Evolutionary conservation across 2,888 invertebrate genomes (phyloP).

Genomic region (Helobdella robusta): DNA sequence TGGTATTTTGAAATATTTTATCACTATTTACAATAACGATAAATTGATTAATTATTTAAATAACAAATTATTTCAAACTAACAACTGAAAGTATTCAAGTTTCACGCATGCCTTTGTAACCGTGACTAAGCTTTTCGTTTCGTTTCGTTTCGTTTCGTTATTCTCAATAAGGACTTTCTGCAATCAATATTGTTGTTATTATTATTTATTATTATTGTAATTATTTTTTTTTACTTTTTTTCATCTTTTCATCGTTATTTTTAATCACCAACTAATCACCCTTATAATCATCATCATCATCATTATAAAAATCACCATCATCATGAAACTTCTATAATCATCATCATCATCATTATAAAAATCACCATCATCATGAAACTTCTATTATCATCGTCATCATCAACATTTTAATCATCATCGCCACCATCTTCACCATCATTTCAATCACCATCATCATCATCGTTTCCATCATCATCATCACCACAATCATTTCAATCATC

Average conservation of each 20-base stretch:
- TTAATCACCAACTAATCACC: too few relatives aligned
- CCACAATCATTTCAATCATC: constrained; percentile 3
- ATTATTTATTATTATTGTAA: neutral
- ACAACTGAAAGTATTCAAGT: neutral
- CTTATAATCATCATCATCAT: too few relatives aligned
- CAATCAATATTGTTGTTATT: too few relatives aligned
- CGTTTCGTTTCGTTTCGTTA: neutral
- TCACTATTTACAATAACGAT: too few relatives aligned
- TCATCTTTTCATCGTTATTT: neutral
- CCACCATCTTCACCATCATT: constrained; percentile 12
- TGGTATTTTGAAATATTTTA: too few relatives aligned
- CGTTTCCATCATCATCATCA: constrained; percentile 17
- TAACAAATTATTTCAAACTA: too few relatives aligned
- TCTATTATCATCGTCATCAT: constrained; percentile 11
- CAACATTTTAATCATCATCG: constrained; percentile 8
- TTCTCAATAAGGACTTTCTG: too few relatives aligned
- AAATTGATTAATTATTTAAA: too few relatives aligned
- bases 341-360: neutral
- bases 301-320: too few relatives aligned
- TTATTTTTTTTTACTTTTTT: constrained; percentile 1
- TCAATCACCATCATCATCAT: constrained; percentile 11
- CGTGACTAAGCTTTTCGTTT: neutral
- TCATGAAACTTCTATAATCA: neutral
- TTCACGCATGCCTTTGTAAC: neutral
- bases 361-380: constrained; percentile 9